Percentiles rank a stretch among this genome's conserved stretches.
Evolutionary conservation across 2,888 invertebrate species (phyloP).

Genomic region (Tholera decimalis): DNA sequence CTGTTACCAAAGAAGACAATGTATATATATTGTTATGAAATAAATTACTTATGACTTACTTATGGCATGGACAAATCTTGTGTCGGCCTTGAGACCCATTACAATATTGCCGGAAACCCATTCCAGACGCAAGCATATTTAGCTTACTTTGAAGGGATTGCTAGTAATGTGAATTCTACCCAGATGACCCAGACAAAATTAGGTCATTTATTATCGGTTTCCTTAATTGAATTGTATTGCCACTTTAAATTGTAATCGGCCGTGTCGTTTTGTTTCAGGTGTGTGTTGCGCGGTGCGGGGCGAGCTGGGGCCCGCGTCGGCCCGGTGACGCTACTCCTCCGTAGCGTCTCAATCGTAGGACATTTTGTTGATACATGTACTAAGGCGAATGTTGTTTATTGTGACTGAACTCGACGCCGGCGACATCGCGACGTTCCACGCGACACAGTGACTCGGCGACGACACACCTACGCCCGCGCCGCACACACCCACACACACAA

Average conservation of each 20-base stretch:
- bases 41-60: too few relatives aligned
- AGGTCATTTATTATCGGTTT: neutral
- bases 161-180: too few relatives aligned
- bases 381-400: constrained; percentile 87
- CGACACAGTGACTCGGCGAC: constrained; percentile 74
- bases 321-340: constrained; percentile 72
- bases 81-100: too few relatives aligned
- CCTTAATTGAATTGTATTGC: neutral
- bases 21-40: too few relatives aligned
- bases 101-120: too few relatives aligned
- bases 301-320: constrained; percentile 71
- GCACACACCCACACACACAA: constrained; percentile 63
- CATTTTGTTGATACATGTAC: constrained; percentile 90
- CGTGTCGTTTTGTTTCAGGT: constrained; percentile 74
- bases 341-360: constrained; percentile 82
- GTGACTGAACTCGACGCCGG: constrained; percentile 82
- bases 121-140: too few relatives aligned
- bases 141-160: too few relatives aligned
- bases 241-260: constrained; percentile 58
- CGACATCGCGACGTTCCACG: constrained; percentile 11
- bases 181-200: neutral
- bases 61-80: too few relatives aligned
- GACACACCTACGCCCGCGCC: constrained; percentile 76
- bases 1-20: neutral
- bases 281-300: constrained; percentile 78